phyloP scores from a whole-genome alignment of 2,113 vertebrate species.

The Phalacrocorax brasilianus region DNA sequence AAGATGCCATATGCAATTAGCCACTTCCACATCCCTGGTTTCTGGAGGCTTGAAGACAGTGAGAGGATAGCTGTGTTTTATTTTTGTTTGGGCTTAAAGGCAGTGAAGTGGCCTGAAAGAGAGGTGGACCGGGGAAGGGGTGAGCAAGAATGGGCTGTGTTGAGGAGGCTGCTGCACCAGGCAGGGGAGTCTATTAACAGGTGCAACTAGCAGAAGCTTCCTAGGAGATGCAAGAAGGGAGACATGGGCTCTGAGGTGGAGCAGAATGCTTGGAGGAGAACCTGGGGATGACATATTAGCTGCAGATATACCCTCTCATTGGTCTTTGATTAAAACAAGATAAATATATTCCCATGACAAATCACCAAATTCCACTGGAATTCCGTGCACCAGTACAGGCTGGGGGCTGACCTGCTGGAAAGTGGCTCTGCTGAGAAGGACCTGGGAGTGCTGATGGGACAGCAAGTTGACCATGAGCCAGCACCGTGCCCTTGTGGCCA shows the following conservation, averaged over 20 bases:
- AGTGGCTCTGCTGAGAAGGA: too few species aligned
- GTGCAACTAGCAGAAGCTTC: neutral
- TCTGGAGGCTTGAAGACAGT: neutral
- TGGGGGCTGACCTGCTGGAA: too few species aligned
- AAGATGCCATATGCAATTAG: constrained; percentile 1
- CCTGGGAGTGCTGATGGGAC: too few species aligned
- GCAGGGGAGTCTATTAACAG: neutral
- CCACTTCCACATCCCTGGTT: neutral
- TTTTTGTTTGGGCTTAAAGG: neutral
- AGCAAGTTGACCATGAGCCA: too few species aligned
- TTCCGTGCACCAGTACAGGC: too few species aligned
- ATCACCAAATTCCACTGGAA: neutral
- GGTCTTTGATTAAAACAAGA: neutral
- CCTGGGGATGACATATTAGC: neutral
- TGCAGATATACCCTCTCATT: neutral
- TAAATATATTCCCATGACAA: neutral
- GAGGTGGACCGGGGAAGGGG: neutral
- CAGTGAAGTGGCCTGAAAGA: neutral
- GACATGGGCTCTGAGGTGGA: neutral
- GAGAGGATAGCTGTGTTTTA: rapidly evolving
- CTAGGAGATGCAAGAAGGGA: neutral
- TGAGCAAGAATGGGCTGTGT: neutral
- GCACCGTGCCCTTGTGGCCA: too few species aligned
- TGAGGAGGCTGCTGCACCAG: neutral
- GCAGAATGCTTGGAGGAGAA: neutral